phyloP scores from a whole-genome alignment of 2,797 vertebrate genomes.

The Poeciliopsis presidionis region DNA sequence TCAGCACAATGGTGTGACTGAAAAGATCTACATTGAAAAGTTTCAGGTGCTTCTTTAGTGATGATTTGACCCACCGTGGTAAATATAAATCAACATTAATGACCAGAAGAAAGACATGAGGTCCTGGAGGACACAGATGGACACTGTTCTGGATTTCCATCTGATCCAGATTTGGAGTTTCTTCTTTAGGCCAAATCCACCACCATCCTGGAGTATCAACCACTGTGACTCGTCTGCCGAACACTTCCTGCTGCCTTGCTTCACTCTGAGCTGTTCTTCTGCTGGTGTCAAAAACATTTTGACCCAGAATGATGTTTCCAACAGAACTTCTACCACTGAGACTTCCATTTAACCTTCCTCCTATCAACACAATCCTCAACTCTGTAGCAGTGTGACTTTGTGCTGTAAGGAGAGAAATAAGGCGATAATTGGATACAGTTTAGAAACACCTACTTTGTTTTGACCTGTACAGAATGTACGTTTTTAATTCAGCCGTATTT shows the following conservation, averaged over 20 bases:
- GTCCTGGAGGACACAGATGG: slow-evolving; percentile 51
- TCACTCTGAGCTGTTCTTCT: slow-evolving; percentile 54
- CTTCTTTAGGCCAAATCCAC: slow-evolving; percentile 47
- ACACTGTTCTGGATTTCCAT: slow-evolving; percentile 50
- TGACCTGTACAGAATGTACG: not conserved
- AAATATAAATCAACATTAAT: slow-evolving; percentile 17
- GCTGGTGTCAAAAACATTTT: slow-evolving; percentile 44
- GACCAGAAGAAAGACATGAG: slow-evolving; percentile 17
- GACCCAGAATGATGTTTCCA: slow-evolving; percentile 60
- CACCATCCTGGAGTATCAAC: slow-evolving; percentile 66
- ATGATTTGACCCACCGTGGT: not conserved
- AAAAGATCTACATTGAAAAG: slow-evolving; percentile 13
- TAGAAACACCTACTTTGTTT: not conserved
- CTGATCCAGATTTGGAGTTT: slow-evolving; percentile 54
- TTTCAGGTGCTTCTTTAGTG: slow-evolving; percentile 48
- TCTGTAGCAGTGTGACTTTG: not conserved
- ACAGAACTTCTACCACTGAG: slow-evolving; percentile 46
- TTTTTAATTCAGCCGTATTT: not conserved
- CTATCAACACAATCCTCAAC: slow-evolving; percentile 55
- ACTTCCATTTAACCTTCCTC: slow-evolving; percentile 28
- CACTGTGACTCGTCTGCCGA: slow-evolving; percentile 45
- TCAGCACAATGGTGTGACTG: slow-evolving; percentile 12
- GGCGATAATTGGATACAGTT: not conserved
- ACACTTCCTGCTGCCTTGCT: slow-evolving; percentile 25
- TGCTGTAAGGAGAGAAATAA: slow-evolving; percentile 26